Percentiles rank a stretch among this genome's conserved stretches.
phyloP scores from a whole-genome alignment of 2,113 vertebrate species.

The Triplophysa siluroides region DNA sequence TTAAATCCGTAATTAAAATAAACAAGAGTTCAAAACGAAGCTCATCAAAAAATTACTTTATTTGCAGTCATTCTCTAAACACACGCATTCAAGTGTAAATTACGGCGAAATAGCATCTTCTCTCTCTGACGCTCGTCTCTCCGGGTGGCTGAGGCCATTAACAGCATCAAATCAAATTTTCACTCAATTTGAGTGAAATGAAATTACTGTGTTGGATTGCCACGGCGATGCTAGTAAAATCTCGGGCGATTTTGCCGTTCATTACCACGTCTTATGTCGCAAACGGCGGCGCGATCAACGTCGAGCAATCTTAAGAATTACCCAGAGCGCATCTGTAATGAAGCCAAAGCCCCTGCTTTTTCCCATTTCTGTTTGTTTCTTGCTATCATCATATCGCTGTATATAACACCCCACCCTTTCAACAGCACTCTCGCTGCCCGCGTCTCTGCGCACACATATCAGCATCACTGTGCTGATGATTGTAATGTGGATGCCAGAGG shows the following conservation, averaged over 20 bases:
- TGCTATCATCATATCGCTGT: background rate
- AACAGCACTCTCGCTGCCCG: background rate
- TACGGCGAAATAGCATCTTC: background rate
- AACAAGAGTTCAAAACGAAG: background rate
- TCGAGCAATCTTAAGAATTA: slow-evolving; percentile 18
- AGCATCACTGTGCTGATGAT: slow-evolving; percentile 33
- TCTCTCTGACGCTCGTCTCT: slow-evolving; percentile 15
- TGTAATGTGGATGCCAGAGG: slow-evolving; percentile 38
- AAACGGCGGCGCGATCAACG: background rate
- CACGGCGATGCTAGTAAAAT: background rate
- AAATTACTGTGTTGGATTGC: background rate
- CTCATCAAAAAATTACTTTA: background rate
- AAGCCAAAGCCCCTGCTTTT: background rate
- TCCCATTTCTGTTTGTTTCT: slow-evolving; percentile 1
- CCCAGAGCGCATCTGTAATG: background rate
- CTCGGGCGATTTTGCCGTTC: slow-evolving; percentile 10
- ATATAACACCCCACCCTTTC: background rate
- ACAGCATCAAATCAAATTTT: slow-evolving; percentile 20
- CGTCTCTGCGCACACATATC: slow-evolving; percentile 1
- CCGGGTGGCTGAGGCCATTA: slow-evolving; percentile 30
- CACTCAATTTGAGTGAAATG: slow-evolving; percentile 14
- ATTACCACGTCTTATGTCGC: slow-evolving; percentile 21
- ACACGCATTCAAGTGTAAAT: background rate
- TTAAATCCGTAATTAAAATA: slow-evolving; percentile 7
- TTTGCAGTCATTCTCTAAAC: background rate